A percentile compares a stretch with the other conserved stretches of the same genome.
Evolutionary conservation across 2,797 vertebrate genomes (phyloP).

Genomic region (Pachyuromys duprasi): DNA sequence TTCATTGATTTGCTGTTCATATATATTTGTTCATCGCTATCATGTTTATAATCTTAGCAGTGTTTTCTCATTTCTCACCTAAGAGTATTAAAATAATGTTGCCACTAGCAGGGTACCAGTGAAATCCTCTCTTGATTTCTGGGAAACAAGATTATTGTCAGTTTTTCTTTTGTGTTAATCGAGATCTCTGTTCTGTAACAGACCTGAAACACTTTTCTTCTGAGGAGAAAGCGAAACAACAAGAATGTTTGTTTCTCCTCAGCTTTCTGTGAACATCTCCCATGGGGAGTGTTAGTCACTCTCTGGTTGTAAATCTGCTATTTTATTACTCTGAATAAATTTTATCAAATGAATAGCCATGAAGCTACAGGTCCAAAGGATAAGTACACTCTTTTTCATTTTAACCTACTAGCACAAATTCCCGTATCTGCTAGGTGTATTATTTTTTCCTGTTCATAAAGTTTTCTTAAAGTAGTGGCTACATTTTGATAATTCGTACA

Average conservation of each 20-base stretch:
- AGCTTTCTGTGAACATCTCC: constrained; percentile 25
- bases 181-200: background rate
- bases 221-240: background rate
- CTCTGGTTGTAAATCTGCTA: constrained; percentile 75
- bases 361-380: constrained; percentile 68
- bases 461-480: constrained; percentile 57
- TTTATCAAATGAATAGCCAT: constrained; percentile 67
- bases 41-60: constrained; percentile 20
- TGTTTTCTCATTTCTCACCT: background rate
- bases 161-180: background rate
- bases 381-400: constrained; percentile 58
- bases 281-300: constrained; percentile 59
- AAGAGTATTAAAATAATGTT: background rate
- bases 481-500: constrained; percentile 57
- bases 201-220: constrained; percentile 34
- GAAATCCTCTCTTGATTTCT: constrained; percentile 37
- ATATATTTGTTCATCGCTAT: background rate
- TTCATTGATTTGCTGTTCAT: background rate
- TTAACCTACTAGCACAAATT: constrained; percentile 39
- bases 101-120: background rate
- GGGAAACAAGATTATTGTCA: background rate
- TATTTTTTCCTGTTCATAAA: constrained; percentile 13
- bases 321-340: constrained; percentile 68
- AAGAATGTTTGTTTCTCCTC: constrained; percentile 36
- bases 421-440: background rate